Base-by-base conservation (phyloP, 2,113 vertebrate species). In the Tychaedon coryphoeus region DNA sequence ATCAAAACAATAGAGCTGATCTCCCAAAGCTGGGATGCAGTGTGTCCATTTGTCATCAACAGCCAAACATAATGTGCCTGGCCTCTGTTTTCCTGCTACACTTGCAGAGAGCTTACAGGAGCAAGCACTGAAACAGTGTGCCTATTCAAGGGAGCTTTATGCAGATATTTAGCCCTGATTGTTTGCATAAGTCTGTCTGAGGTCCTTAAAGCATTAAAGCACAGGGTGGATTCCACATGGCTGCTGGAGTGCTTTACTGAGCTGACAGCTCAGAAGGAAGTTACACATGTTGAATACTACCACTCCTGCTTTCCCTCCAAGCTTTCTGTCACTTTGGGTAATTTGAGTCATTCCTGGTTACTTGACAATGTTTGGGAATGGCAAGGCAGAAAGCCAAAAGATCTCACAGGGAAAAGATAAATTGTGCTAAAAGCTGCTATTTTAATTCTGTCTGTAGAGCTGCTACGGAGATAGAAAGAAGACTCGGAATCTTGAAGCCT, bases 401-500 rank as follows among this genome's bases (percentile, higher is more conserved):
- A 19, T 56, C 17, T 70, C 22, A 5, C 6, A 40, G 34, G 40
- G 47, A 70, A 77, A 87, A 81, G 14, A 50, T 25, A 13, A 84
- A 22, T 8, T 47, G 31, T 50, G 40, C 50, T 90, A 20, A 61
- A 47, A 65, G 12, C n/a, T 74, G 36, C 12, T 70, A 0, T 19
- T 90, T 70, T n/a, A 80, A 69, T 69, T 72, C 88, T 75, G 92
- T 78, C 77, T 71, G 5, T 93, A 99, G 99, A 98, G 88, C 77
- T 98, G 98, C 95, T 99, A 98, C 5, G 96, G 97, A 19, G 98
- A 99, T 67, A 96, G 72, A 88, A 99, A 99, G 97, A 99, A 99
- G 95, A 98, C 98, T 40, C 97, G 98, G 23, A 99, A 99, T 85
- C 98, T 99, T 85, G 98, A 99, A 95, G 99, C 99, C 1, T 99